These are phyloP conservation scores for Andricus curvator DNA, from an alignment of 2,888 invertebrate genomes.

Conservation along the genomic window DNA sequence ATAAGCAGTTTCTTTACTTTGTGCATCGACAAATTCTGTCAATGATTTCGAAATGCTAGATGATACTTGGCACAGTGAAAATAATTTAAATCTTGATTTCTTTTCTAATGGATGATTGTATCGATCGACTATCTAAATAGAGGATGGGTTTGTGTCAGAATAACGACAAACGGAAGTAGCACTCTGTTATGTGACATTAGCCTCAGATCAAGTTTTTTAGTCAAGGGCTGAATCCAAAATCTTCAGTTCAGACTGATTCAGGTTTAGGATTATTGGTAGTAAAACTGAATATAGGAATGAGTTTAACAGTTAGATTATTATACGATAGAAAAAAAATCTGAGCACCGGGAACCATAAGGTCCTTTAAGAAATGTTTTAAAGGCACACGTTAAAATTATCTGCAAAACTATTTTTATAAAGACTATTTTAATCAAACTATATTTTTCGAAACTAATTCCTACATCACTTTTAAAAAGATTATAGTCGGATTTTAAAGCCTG, in stretches of 20 bases:
- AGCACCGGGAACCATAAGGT: neutral
- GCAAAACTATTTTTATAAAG: neutral
- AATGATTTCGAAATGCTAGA: neutral
- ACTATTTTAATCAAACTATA: neutral
- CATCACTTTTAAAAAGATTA: neutral
- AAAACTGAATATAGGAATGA: neutral
- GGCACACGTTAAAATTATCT: neutral
- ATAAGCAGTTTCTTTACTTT: neutral
- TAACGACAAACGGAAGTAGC: neutral
- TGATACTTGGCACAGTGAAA: constrained; percentile 11
- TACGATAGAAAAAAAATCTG: neutral
- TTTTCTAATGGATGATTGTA: neutral
- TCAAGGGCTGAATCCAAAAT: neutral
- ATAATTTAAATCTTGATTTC: constrained; percentile 1
- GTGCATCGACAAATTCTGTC: neutral
- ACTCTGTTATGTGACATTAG: constrained; percentile 1
- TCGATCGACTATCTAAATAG: neutral
- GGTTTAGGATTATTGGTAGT: neutral
- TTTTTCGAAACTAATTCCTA: neutral
- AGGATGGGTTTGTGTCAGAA: too few relatives aligned
- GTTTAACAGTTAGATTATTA: neutral
- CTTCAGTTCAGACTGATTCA: neutral
- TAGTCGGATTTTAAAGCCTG: neutral
- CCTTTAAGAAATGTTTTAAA: neutral
- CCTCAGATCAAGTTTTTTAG: constrained; percentile 8